Conservation (phyloP, 2,113 vertebrate species). For the Muntiacus reevesi region DNA sequence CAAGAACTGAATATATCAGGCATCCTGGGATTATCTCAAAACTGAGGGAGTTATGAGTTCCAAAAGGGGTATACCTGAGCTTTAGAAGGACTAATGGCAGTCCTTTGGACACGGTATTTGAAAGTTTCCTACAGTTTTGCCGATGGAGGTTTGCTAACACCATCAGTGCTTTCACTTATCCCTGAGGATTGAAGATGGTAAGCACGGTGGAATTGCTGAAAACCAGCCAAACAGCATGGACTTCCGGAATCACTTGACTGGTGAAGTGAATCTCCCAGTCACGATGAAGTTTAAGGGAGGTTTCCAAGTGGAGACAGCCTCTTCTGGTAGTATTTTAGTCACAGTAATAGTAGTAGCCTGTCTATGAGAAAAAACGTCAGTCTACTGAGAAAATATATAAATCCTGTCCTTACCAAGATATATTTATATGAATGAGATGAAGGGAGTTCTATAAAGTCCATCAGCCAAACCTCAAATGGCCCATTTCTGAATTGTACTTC, state of each 20-base stretch:
- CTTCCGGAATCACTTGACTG: not conserved
- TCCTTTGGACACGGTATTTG: not conserved
- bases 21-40: not conserved
- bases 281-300: not conserved
- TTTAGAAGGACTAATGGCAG: not conserved
- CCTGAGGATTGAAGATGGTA: not conserved
- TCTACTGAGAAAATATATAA: not conserved
- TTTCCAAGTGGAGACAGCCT: not conserved
- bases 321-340: not conserved
- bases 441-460: not conserved
- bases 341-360: not conserved
- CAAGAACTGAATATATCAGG: not conserved
- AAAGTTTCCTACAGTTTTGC: not conserved
- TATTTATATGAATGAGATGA: not conserved
- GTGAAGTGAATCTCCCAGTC: not conserved
- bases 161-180: not conserved
- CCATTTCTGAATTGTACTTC: not conserved
- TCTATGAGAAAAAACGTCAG: not conserved
- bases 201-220: not conserved
- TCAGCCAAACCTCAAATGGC: not conserved
- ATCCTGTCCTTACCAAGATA: not conserved
- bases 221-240: not conserved
- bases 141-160: not conserved
- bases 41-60: not conserved
- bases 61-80: not conserved